Conservation (phyloP, 53 echinoderm and acorn worm species). For the Echinarachnius parma region DNA sequence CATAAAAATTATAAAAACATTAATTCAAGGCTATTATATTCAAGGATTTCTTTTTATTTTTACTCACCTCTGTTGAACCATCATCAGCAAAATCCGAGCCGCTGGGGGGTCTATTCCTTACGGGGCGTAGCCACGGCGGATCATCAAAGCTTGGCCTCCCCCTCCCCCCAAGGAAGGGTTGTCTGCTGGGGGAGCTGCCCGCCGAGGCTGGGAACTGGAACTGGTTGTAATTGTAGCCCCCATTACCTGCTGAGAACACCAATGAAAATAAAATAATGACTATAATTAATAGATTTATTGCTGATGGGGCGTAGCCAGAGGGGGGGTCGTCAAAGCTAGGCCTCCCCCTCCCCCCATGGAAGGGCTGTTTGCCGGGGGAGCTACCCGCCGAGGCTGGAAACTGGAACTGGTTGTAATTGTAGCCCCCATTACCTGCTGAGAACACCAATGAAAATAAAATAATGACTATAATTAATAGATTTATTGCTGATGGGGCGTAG, state of each 20-base stretch:
- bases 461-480: no score
- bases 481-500: no score
- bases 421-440: no score
- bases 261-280: no score
- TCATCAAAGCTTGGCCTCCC: conserved; percentile 24
- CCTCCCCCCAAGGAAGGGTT: conserved; percentile 16
- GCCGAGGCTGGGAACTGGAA: conserved; percentile 30
- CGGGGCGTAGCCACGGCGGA: conserved; percentile 24
- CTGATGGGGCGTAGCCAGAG: neutral
- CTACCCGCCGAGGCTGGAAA: neutral
- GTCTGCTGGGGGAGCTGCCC: conserved; percentile 33
- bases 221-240: conserved; percentile 45
- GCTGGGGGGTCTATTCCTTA: conserved; percentile 29
- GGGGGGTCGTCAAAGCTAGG: neutral
- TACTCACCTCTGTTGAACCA: conserved; percentile 80
- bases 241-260: conserved; percentile 10
- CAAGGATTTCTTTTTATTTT: no score
- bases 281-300: no score
- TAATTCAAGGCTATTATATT: no score
- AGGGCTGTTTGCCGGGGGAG: neutral
- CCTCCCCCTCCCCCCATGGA: neutral
- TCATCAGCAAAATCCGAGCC: conserved; percentile 59
- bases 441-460: no score
- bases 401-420: neutral
- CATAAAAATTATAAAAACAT: no score